Evolutionary conservation across 2,113 vertebrate genomes (phyloP), one percentile per base, ranked within the genome.

Genomic region (Indicator indicator): DNA sequence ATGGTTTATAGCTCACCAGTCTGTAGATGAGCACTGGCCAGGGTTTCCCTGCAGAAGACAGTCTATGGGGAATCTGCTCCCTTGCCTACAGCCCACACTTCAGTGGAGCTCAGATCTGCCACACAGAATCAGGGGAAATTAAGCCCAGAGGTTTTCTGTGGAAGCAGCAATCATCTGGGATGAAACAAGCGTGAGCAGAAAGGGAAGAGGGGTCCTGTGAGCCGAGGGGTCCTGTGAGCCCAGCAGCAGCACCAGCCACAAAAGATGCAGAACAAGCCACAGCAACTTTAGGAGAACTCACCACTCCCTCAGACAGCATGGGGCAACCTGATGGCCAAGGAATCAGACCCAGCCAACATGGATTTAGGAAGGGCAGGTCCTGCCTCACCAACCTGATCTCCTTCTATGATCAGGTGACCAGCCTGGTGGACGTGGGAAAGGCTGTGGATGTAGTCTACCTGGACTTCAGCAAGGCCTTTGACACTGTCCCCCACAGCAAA

Each of bases 121-220:
- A 65, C 24, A 17, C 2, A 63, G 18, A 73, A 48, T 11, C 27
- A 11, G 0, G 2, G 63, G 11, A 67, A 75, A 86, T 16, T 3
- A 63, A 72, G 59, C 69, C 63, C 59, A 55, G 55, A 21, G 71
- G 59, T 48, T 63, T 89, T 74, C 85, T 86, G 63, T 52, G 72
- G 28, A 52, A 83, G 72, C 42, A 79, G 63, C 58, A 28, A 55
- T 32, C 72, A 40, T 3, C 64, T 48, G 64, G 83, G 72, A 73
- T 32, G 16, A 52, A 77, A 59, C 18, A 52, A 80, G 42, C 2
- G 3, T 0, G 0, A 23, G 36, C 0, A n/a, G 46, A 56, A 81
- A 83, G 69, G 83, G 59, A 79, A 33, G 70, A 54, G 76, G 59
- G 62, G 42, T 38, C 16, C 84, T 38, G 62, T 1, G n/a, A 78